Conservation (phyloP, 2,797 vertebrate species). For the Sebastes hubbsi region DNA sequence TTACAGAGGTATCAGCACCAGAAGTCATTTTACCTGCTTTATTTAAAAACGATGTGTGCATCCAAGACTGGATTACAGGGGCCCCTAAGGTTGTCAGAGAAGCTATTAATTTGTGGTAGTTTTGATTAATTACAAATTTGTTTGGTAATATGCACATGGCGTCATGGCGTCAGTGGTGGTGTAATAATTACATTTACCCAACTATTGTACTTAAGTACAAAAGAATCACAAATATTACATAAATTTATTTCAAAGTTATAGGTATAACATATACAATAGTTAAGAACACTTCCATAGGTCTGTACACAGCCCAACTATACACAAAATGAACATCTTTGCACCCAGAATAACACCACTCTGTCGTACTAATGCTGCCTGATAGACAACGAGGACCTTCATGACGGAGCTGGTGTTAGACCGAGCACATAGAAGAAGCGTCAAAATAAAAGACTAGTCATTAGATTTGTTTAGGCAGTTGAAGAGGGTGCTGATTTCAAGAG, state of each 20-base stretch:
- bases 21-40: no score
- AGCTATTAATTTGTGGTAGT: no score
- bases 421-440: conserved; percentile 13
- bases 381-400: conserved; percentile 21
- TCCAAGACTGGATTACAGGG: no score
- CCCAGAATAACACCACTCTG: conserved; percentile 7
- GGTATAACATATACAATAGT: conserved; percentile 68
- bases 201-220: no score
- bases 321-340: conserved; percentile 27
- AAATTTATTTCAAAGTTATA: conserved; percentile 79
- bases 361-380: neutral
- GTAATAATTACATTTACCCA: no score
- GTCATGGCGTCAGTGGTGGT: no score
- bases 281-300: conserved; percentile 68
- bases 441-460: conserved; percentile 24
- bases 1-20: neutral
- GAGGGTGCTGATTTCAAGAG: conserved; percentile 29
- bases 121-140: no score
- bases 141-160: no score
- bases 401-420: conserved; percentile 3
- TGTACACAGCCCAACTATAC: conserved; percentile 24
- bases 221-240: conserved; percentile 60
- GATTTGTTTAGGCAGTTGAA: conserved; percentile 37
- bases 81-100: no score
- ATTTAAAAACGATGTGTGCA: no score